These are phyloP conservation scores for Drosophila navojoa DNA, from an alignment of 1,140 invertebrate genomes.

Conservation along the genomic window DNA sequence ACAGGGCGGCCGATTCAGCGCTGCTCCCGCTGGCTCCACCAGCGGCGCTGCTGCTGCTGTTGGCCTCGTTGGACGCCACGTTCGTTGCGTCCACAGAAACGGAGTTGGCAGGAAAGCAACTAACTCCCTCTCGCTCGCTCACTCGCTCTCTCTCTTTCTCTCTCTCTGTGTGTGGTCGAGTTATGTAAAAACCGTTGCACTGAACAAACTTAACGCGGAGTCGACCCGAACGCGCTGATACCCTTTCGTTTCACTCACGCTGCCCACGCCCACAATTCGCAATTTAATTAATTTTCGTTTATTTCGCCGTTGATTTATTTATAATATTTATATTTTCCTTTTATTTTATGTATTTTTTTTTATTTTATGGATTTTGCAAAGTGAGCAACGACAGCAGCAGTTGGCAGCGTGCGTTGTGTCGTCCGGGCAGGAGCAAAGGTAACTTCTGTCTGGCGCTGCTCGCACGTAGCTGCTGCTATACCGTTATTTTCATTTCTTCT, in stretches of 20 bases:
- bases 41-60: slow-evolving; percentile 72
- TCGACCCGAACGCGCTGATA: not conserved
- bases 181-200: slow-evolving; percentile 3
- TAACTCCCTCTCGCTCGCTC: not conserved
- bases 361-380: slow-evolving; percentile 23
- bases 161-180: not conserved
- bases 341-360: too few species aligned
- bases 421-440: slow-evolving; percentile 84
- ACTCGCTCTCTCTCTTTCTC: not conserved
- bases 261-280: slow-evolving; percentile 17
- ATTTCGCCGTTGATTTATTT: not conserved
- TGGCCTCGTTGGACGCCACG: slow-evolving; percentile 83
- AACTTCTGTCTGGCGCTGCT: slow-evolving; percentile 82
- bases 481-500: slow-evolving; percentile 46
- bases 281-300: slow-evolving; percentile 2
- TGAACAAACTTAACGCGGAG: not conserved
- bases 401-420: slow-evolving; percentile 79
- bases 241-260: not conserved
- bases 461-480: slow-evolving; percentile 28
- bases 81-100: slow-evolving; percentile 28
- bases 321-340: slow-evolving; percentile 11
- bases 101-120: slow-evolving; percentile 1
- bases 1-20: slow-evolving; percentile 83
- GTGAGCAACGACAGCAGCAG: slow-evolving; percentile 71
- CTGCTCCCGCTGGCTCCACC: slow-evolving; percentile 42